phyloP scores from a whole-genome alignment of 2,888 invertebrate genomes.

The Aleiodes leptofemur region DNA sequence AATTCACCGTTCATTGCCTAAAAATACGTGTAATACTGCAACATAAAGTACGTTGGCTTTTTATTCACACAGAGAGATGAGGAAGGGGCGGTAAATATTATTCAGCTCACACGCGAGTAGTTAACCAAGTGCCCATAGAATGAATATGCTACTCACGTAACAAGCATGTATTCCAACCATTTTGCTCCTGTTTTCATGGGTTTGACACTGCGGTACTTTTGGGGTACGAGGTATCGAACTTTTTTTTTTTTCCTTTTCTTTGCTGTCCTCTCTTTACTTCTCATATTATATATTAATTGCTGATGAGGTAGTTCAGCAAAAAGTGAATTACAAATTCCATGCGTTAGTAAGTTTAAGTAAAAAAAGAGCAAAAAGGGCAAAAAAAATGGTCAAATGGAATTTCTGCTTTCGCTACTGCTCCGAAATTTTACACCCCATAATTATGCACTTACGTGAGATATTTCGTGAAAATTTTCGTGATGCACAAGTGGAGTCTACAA shows the following conservation, averaged over 20 bases:
- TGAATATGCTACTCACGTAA: constrained; percentile 47
- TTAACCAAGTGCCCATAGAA: constrained; percentile 42
- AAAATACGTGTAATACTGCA: constrained; percentile 13
- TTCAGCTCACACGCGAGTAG: constrained; percentile 49
- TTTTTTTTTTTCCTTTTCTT: background rate
- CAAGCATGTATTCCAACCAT: constrained; percentile 41
- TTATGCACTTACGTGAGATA: background rate
- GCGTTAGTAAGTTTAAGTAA: background rate
- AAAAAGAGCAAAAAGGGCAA: background rate
- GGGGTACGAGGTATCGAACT: constrained; percentile 36
- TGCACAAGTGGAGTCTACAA: background rate
- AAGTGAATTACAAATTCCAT: background rate
- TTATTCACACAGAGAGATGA: constrained; percentile 12
- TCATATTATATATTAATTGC: constrained; percentile 16
- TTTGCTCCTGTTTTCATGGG: constrained; percentile 46
- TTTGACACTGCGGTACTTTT: constrained; percentile 26
- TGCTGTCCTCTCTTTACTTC: constrained; percentile 2
- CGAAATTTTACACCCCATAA: background rate
- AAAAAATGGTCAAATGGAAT: no score
- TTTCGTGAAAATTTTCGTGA: background rate
- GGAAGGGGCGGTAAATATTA: constrained; percentile 42
- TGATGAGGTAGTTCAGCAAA: constrained; percentile 1
- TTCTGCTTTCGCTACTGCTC: no score
- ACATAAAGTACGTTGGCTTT: constrained; percentile 25
- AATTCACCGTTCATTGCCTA: background rate